A percentile compares a stretch with the other conserved stretches of the same genome.
These are phyloP conservation scores for Gambusia affinis DNA, from an alignment of 2,113 vertebrate genomes.

Conservation along the genomic window DNA sequence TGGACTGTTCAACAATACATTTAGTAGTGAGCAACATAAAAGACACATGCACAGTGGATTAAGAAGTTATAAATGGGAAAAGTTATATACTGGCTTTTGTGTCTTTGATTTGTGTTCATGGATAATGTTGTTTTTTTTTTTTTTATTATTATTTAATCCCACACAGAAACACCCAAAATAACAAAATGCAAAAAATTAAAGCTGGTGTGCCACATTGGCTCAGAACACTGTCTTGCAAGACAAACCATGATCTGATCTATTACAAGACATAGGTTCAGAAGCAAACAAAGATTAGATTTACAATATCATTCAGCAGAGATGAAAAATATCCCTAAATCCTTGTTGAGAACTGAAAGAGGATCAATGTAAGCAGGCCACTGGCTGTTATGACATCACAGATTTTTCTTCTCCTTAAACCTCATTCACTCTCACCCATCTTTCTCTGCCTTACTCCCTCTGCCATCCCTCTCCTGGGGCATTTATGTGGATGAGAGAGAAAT, in stretches of 20 bases:
- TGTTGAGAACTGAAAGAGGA: conserved; percentile 63
- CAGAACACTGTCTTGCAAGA: conserved; percentile 32
- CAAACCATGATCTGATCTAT: conserved; percentile 42
- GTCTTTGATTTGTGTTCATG: not conserved
- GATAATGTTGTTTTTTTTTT: not conserved
- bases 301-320: conserved; percentile 39
- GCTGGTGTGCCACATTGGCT: conserved; percentile 11
- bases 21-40: not conserved
- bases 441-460: conserved; percentile 26
- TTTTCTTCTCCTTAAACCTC: conserved; percentile 61
- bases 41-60: not conserved
- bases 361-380: conserved; percentile 76
- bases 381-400: conserved; percentile 75
- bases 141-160: not conserved
- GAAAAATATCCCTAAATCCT: conserved; percentile 69
- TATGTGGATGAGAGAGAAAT: conserved; percentile 71
- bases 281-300: conserved; percentile 61
- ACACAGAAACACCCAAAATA: conserved; percentile 6
- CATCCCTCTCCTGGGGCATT: conserved; percentile 57
- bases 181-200: conserved; percentile 15
- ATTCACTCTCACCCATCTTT: conserved; percentile 32
- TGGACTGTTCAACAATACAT: not conserved
- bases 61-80: not conserved
- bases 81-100: not conserved
- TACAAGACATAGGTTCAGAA: conserved; percentile 43